phyloP scores from a whole-genome alignment of 1,140 invertebrate species.

The Zaprionus lachaisei region DNA sequence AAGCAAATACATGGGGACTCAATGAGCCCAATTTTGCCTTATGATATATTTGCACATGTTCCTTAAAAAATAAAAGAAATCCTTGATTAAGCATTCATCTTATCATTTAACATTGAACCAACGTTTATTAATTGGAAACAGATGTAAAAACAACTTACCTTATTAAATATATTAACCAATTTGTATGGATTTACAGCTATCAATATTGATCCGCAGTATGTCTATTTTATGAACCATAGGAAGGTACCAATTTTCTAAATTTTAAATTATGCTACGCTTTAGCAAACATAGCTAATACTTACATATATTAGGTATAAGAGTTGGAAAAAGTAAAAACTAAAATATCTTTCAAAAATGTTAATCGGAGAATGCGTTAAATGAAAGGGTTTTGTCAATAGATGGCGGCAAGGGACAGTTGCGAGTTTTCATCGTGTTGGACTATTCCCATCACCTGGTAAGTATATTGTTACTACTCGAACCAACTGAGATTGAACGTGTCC shows the following conservation, averaged over 20 bases:
- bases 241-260: constrained; percentile 13
- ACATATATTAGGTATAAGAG: too few relatives aligned
- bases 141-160: constrained; percentile 88
- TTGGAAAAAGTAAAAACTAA: too few relatives aligned
- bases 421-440: too few relatives aligned
- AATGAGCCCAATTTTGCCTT: constrained; percentile 91
- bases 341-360: too few relatives aligned
- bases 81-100: background rate
- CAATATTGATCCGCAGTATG: constrained; percentile 96
- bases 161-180: constrained; percentile 94
- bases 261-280: background rate
- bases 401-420: too few relatives aligned
- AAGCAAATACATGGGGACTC: constrained; percentile 95
- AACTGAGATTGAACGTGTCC: too few relatives aligned
- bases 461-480: too few relatives aligned
- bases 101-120: background rate
- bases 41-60: constrained; percentile 92
- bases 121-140: constrained; percentile 45
- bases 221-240: constrained; percentile 85
- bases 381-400: too few relatives aligned
- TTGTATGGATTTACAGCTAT: constrained; percentile 99
- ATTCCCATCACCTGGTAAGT: too few relatives aligned
- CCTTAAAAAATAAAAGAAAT: constrained; percentile 86
- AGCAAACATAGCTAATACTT: too few relatives aligned
- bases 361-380: too few relatives aligned